Percentiles rank a stretch among this genome's conserved stretches.
These are phyloP conservation scores for Eupithecia subfuscata DNA, from an alignment of 2,888 invertebrate genomes.

Conservation along the genomic window DNA sequence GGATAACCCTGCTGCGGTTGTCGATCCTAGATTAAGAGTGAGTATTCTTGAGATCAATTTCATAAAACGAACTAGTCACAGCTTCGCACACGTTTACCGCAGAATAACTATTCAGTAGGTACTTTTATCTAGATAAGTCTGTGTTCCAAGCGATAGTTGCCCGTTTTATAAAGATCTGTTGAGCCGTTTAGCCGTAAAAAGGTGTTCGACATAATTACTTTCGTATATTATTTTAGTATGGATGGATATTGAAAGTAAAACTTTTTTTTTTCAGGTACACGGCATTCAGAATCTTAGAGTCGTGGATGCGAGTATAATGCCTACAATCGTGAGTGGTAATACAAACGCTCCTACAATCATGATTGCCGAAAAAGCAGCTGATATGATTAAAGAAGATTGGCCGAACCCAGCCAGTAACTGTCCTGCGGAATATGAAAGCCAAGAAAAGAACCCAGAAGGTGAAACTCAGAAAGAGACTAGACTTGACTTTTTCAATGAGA, in stretches of 20 bases:
- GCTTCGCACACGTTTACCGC: too few relatives aligned
- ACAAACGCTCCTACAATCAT: constrained; percentile 93
- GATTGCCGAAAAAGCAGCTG: constrained; percentile 93
- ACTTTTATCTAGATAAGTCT: too few relatives aligned
- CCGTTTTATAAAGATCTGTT: not conserved
- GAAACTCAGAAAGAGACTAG: constrained; percentile 45
- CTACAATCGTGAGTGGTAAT: constrained; percentile 90
- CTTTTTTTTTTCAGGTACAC: constrained; percentile 76
- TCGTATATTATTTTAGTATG: not conserved
- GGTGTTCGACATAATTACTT: not conserved
- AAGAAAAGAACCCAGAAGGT: constrained; percentile 47
- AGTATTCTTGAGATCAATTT: constrained; percentile 1
- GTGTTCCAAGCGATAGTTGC: not conserved
- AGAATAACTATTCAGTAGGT: too few relatives aligned
- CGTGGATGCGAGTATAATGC: constrained; percentile 93
- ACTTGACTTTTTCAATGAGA: constrained; percentile 63
- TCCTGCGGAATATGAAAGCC: constrained; percentile 42
- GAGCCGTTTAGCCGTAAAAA: not conserved
- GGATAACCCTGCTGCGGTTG: constrained; percentile 84
- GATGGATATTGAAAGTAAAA: not conserved
- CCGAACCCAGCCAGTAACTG: constrained; percentile 49
- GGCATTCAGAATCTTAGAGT: constrained; percentile 88
- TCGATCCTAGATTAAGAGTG: constrained; percentile 85
- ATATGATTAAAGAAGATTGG: constrained; percentile 92
- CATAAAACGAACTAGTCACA: too few relatives aligned